Evolutionary conservation across 1,140 invertebrate species (phyloP).

Genomic region (Meteorus sp.): DNA sequence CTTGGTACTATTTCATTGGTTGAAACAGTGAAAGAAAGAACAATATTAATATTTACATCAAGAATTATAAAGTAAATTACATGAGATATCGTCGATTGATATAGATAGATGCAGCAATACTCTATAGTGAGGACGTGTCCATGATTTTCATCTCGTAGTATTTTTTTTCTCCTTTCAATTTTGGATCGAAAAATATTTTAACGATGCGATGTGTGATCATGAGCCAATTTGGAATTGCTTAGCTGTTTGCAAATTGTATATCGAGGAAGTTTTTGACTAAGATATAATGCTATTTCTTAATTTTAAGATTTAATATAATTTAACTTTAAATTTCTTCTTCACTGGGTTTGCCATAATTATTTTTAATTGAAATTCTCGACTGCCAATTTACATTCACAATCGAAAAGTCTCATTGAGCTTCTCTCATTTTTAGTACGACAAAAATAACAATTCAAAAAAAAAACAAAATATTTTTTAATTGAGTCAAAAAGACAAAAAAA

Average conservation of each 20-base stretch:
- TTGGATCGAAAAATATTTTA: slow-evolving; percentile 23
- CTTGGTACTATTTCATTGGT: not conserved
- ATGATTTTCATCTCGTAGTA: no score
- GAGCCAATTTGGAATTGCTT: not conserved
- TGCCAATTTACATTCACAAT: slow-evolving; percentile 6
- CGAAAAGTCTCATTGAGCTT: slow-evolving; percentile 26
- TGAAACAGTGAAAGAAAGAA: slow-evolving; percentile 36
- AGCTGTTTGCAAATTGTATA: slow-evolving; percentile 4
- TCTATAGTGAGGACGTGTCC: slow-evolving; percentile 38
- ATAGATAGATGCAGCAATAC: slow-evolving; percentile 39
- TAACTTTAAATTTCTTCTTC: slow-evolving; percentile 8
- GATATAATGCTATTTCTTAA: not conserved
- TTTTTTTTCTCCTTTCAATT: no score
- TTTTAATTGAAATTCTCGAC: not conserved
- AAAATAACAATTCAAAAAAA: slow-evolving; percentile 6
- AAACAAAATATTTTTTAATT: not conserved
- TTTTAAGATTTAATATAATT: no score
- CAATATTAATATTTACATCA: slow-evolving; percentile 59
- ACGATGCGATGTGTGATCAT: not conserved
- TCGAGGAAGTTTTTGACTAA: not conserved
- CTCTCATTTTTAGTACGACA: slow-evolving; percentile 21
- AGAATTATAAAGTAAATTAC: slow-evolving; percentile 49
- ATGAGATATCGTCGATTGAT: slow-evolving; percentile 33
- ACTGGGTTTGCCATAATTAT: not conserved
- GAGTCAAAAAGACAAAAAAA: slow-evolving; percentile 7